Evolutionary conservation across 2,888 invertebrate genomes (phyloP), one percentile per base, ranked within the genome.

Genomic region (Antitype chi): DNA sequence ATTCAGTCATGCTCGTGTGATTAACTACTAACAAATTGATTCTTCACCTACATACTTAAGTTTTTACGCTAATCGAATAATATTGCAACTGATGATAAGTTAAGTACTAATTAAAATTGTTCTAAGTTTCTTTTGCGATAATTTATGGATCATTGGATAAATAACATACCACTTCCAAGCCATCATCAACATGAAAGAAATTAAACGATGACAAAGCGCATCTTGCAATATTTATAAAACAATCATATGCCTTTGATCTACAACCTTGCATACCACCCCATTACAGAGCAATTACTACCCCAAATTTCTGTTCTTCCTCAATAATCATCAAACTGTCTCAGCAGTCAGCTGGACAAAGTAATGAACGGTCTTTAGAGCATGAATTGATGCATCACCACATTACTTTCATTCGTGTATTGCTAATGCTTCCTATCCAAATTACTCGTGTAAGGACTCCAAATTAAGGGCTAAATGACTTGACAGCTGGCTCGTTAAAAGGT

Each of bases 401-500:
- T 63, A 57, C 57, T 57, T 83, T 78, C 66, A 55, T 47, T 67
- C 49, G 20, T 83, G 52, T 68, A 55, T 70, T 81, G 64, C 62
- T 59, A 72, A 84, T 66, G 57, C 55, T 81, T 73, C 62, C 32
- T 75, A 68, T 60, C 55, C 69, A 82, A 85, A 82, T 85, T 76
- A 81, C 63, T 71, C 23, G 63, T 57, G 17, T 64, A 49, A 74
- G 70, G 59, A 62, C 52, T 60, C 60, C 63, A 76, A 71, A 85
- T 81, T 76, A 73, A 55, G 81, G 76, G 38, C 81, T 64, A 82
- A 66, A 69, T 74, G 74, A 63, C 75, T 32, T 75, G 70, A 76
- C 77, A 85, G 71, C 59, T 85, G 85, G 52, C 77, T 80, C 43
- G 49, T 81, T 75, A 67, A n/a, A n/a, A 62, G 60, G 13, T 70